phyloP scores from a whole-genome alignment of 2,797 vertebrate genomes.

The Spheniscus humboldti region DNA sequence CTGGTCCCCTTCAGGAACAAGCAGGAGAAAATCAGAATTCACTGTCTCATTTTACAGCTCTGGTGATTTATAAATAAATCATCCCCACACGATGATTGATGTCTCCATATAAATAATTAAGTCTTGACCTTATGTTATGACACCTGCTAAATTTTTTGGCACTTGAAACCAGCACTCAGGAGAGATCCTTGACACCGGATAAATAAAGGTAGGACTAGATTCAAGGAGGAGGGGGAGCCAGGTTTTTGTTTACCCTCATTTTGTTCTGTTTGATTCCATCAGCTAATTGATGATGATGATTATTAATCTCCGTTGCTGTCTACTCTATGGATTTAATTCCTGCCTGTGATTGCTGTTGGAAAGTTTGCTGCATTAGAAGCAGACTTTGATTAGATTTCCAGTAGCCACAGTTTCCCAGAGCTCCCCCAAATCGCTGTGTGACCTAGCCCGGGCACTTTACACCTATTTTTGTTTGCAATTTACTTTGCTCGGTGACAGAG shows the following conservation, averaged over 20 bases:
- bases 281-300: slow-evolving; percentile 8
- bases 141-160: slow-evolving; percentile 69
- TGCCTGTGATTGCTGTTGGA: not conserved
- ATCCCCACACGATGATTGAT: slow-evolving; percentile 60
- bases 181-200: slow-evolving; percentile 50
- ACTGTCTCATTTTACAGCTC: slow-evolving; percentile 3
- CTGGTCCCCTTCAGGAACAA: not conserved
- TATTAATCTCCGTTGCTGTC: not conserved
- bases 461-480: not conserved
- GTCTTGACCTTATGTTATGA: slow-evolving; percentile 75
- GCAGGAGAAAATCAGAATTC: slow-evolving; percentile 32
- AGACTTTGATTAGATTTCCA: not conserved
- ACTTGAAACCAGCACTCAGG: slow-evolving; percentile 25
- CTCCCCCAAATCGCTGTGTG: not conserved
- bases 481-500: not conserved
- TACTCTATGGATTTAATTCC: slow-evolving; percentile 17
- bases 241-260: slow-evolving; percentile 22
- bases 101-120: slow-evolving; percentile 78
- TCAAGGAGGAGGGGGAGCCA: not conserved
- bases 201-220: slow-evolving; percentile 29
- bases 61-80: slow-evolving; percentile 70
- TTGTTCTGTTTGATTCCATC: slow-evolving; percentile 31
- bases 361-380: slow-evolving; percentile 5
- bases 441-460: not conserved
- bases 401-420: not conserved